These are phyloP conservation scores for Loxodonta africana DNA, from an alignment of 2,113 vertebrate species.

Conservation along the genomic window DNA sequence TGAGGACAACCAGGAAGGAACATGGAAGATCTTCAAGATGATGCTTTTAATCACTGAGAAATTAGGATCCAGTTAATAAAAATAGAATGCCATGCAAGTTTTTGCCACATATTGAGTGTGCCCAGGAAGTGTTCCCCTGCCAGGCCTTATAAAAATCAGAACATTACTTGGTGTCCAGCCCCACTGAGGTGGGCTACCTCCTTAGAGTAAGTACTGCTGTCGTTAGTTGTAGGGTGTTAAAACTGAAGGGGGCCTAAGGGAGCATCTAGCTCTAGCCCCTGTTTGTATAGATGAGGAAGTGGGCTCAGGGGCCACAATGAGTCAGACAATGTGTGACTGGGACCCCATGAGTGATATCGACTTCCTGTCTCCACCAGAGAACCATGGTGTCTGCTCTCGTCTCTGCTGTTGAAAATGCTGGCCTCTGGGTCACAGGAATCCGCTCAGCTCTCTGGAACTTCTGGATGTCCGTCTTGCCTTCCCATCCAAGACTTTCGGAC, in stretches of 20 bases:
- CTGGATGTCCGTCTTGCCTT: not conserved
- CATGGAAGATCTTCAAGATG: not conserved
- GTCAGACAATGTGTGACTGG: not conserved
- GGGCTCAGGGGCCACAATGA: not conserved
- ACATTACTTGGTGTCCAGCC: not conserved
- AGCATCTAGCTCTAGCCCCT: not conserved
- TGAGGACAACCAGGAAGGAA: conserved; percentile 20
- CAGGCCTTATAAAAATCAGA: not conserved
- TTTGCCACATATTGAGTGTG: not conserved
- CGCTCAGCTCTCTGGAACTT: not conserved
- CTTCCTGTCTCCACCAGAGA: not conserved
- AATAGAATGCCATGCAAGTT: not conserved
- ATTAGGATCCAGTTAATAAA: not conserved
- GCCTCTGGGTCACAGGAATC: not conserved
- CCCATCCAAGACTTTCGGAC: not conserved
- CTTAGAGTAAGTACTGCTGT: not conserved
- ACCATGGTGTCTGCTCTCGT: not conserved
- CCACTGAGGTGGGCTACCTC: not conserved
- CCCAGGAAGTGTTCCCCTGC: not conserved
- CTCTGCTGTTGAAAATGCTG: not conserved
- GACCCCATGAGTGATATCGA: not conserved
- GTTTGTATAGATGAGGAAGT: not conserved
- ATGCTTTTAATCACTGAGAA: conserved; percentile 26
- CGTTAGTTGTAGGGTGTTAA: not conserved
- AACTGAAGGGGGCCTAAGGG: not conserved